These are phyloP conservation scores for Mesoclemmys tuberculata DNA, from an alignment of 2,113 vertebrate species.

Conservation along the genomic window DNA sequence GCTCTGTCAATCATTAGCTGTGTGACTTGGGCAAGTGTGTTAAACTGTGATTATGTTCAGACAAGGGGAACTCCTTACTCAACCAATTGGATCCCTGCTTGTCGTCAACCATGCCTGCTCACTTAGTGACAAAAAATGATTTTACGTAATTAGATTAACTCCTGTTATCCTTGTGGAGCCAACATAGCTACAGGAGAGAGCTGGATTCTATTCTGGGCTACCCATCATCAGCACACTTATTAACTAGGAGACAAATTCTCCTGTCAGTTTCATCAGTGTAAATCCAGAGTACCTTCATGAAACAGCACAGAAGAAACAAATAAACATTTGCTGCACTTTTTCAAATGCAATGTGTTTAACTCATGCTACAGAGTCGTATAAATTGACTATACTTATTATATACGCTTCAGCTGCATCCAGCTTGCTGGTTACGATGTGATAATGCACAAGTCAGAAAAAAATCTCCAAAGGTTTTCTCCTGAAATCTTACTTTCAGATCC, in stretches of 20 bases:
- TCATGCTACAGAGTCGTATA: background rate
- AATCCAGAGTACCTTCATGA: background rate
- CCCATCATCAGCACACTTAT: background rate
- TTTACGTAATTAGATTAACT: background rate
- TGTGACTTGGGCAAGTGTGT: slow-evolving; percentile 28
- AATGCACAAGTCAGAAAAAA: background rate
- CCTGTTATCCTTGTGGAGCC: background rate
- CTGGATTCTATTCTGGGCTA: background rate
- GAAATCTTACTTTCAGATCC: background rate
- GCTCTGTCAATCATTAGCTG: slow-evolving; percentile 53
- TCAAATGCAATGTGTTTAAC: background rate
- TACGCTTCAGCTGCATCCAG: background rate
- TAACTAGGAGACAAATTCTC: background rate
- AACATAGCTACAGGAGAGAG: background rate
- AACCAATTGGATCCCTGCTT: background rate
- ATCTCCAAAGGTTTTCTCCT: background rate
- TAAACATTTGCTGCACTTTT: background rate
- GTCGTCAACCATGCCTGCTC: background rate
- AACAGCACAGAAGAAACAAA: background rate
- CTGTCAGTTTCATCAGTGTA: background rate
- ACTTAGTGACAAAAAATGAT: background rate
- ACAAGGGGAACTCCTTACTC: background rate
- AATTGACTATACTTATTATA: background rate
- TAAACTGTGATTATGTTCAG: slow-evolving; percentile 9
- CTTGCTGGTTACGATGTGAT: background rate